Evolutionary conservation across 1,140 invertebrate species (phyloP).

Genomic region (Orchesella cincta): DNA sequence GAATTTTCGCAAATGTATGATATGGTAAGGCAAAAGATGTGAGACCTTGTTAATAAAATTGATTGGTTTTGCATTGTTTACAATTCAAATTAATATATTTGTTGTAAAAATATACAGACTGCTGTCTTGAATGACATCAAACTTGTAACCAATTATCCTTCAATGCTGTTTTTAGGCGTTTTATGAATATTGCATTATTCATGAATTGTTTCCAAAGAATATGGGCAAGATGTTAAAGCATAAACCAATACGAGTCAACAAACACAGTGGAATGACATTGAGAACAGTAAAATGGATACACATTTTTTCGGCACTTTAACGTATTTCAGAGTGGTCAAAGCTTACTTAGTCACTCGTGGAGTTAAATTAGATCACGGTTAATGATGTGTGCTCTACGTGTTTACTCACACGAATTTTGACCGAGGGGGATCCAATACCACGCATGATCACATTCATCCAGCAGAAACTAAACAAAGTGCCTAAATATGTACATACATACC

Average conservation of each 20-base stretch:
- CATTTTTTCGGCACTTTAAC: background rate
- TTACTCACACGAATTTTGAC: background rate
- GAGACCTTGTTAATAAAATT: too few species aligned
- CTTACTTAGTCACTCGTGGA: background rate
- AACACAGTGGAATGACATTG: background rate
- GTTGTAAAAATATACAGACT: too few species aligned
- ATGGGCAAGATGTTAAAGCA: too few species aligned
- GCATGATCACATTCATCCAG: background rate
- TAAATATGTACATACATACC: background rate
- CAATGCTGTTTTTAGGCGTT: too few species aligned
- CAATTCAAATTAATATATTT: too few species aligned
- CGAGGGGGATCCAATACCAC: background rate
- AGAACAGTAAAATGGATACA: background rate
- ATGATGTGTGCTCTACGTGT: background rate
- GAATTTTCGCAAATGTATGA: too few species aligned
- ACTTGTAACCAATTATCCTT: too few species aligned
- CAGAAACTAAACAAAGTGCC: background rate
- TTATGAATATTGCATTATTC: background rate
- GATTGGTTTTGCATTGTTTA: too few species aligned
- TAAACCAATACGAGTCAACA: too few species aligned
- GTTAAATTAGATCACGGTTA: background rate
- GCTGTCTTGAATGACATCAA: too few species aligned
- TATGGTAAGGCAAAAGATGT: too few species aligned
- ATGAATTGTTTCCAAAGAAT: background rate
- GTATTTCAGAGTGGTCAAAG: background rate